phyloP scores from a whole-genome alignment of 2,797 vertebrate species.

The Amazona ochrocephala region DNA sequence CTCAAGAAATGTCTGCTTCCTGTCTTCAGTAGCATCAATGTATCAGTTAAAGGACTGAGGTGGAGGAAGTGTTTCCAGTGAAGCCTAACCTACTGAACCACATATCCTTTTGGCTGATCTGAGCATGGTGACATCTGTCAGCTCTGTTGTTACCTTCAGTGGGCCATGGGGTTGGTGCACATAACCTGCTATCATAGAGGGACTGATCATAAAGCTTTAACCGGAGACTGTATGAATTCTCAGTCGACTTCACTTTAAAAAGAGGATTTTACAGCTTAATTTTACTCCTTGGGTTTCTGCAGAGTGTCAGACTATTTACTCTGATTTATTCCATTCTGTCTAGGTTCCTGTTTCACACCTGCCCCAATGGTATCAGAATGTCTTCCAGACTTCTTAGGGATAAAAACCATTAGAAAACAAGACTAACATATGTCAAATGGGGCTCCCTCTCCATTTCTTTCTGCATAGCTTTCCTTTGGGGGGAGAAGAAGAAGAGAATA shows the following conservation, averaged over 20 bases:
- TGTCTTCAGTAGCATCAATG: background rate
- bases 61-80: background rate
- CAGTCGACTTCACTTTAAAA: background rate
- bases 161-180: background rate
- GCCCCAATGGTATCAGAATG: slow-evolving; percentile 1
- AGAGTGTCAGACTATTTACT: background rate
- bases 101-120: background rate
- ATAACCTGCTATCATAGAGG: background rate
- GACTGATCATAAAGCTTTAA: background rate
- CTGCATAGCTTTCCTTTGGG: slow-evolving; percentile 34
- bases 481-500: slow-evolving; percentile 49
- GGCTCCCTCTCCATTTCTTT: slow-evolving; percentile 40
- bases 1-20: background rate
- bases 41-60: background rate
- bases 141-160: background rate
- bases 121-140: background rate
- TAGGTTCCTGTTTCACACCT: slow-evolving; percentile 11
- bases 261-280: background rate
- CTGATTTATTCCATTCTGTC: background rate
- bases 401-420: slow-evolving; percentile 14
- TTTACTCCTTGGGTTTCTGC: background rate
- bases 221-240: background rate
- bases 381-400: background rate
- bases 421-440: slow-evolving; percentile 49
- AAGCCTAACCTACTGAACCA: background rate